Evolutionary conservation across 2,113 vertebrate genomes (phyloP).

Genomic region (Odontesthes bonariensis): DNA sequence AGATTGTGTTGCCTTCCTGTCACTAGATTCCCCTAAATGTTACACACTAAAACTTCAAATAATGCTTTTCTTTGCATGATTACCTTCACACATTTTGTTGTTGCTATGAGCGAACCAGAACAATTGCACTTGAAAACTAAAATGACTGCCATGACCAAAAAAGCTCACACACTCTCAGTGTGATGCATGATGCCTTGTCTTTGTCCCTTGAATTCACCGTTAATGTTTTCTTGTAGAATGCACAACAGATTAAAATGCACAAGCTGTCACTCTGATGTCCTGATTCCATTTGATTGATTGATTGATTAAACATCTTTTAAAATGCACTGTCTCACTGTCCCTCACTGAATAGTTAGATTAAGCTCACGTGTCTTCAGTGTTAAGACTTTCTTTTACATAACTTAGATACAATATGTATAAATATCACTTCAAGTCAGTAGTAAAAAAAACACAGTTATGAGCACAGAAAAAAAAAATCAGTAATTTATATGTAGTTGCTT

Average conservation of each 20-base stretch:
- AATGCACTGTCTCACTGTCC: slow-evolving; percentile 54
- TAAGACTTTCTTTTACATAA: slow-evolving; percentile 23
- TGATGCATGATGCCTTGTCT: slow-evolving; percentile 75
- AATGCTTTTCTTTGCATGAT: slow-evolving; percentile 62
- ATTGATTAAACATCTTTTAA: slow-evolving; percentile 3
- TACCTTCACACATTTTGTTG: slow-evolving; percentile 51
- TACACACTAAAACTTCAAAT: background rate
- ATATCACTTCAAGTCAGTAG: slow-evolving; percentile 1
- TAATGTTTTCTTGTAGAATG: slow-evolving; percentile 38
- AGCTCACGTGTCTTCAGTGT: background rate
- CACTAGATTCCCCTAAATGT: slow-evolving; percentile 7
- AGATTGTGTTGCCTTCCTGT: background rate
- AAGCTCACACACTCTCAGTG: slow-evolving; percentile 56
- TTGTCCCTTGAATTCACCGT: slow-evolving; percentile 40
- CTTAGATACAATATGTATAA: slow-evolving; percentile 12
- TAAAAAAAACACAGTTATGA: background rate
- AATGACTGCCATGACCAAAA: slow-evolving; percentile 69
- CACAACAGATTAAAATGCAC: slow-evolving; percentile 45
- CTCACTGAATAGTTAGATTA: slow-evolving; percentile 49
- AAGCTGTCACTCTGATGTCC: slow-evolving; percentile 23
- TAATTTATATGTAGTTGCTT: background rate
- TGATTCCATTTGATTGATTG: slow-evolving; percentile 43
- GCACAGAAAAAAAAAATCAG: background rate
- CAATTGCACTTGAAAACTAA: slow-evolving; percentile 69
- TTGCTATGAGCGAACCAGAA: slow-evolving; percentile 48